These are phyloP conservation scores for Cranoglanis bouderius DNA, from an alignment of 2,113 vertebrate species.

Conservation along the genomic window DNA sequence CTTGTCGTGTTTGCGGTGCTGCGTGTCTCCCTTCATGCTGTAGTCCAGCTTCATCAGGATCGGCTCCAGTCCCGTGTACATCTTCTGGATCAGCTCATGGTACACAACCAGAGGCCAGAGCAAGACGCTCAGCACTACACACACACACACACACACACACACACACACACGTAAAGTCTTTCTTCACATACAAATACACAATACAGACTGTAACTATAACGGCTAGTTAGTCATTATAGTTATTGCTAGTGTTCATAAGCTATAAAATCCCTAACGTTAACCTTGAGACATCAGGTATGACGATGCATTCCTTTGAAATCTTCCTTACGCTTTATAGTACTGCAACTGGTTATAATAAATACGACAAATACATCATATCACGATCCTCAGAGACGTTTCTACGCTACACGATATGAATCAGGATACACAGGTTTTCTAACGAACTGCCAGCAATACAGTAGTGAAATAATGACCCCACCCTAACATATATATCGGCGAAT, in stretches of 20 bases:
- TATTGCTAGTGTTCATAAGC: too few relatives aligned
- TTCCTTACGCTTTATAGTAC: background rate
- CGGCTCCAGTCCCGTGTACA: conserved; percentile 96
- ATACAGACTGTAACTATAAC: too few relatives aligned
- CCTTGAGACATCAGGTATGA: too few relatives aligned
- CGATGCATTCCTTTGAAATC: too few relatives aligned
- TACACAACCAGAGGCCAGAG: conserved; percentile 97
- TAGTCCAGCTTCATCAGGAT: conserved; percentile 99
- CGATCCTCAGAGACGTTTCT: too few relatives aligned
- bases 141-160: conserved; percentile 32
- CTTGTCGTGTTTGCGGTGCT: conserved; percentile 91
- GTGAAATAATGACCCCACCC: too few relatives aligned
- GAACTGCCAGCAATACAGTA: too few relatives aligned
- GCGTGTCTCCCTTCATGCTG: conserved; percentile 95
- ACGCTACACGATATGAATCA: too few relatives aligned
- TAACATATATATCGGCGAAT: too few relatives aligned
- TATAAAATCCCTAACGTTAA: too few relatives aligned
- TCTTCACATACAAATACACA: background rate
- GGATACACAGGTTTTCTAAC: too few relatives aligned
- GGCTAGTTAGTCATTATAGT: too few relatives aligned
- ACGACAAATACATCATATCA: background rate
- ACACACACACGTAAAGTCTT: conserved; percentile 16
- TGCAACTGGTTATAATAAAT: background rate
- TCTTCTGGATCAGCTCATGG: conserved; percentile 95
- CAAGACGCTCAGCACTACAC: conserved; percentile 89